Evolutionary conservation across 37 sponge, comb jelly and placozoan species (phyloP).

Genomic region (Eunapius fragilis): DNA sequence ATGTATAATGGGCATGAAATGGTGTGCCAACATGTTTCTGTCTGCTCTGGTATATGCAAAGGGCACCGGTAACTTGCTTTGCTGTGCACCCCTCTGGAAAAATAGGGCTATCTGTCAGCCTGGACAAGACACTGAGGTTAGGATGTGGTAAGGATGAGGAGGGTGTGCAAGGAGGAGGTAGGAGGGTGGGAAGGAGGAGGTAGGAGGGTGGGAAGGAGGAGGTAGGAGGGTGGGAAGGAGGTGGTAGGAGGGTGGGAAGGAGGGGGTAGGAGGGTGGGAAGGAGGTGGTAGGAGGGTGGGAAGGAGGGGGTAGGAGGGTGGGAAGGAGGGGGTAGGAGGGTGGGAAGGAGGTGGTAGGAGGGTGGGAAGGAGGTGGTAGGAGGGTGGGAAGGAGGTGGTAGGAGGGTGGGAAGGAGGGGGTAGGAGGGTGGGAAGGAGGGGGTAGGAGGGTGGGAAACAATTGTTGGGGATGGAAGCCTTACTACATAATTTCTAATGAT

Average conservation of each 20-base stretch:
- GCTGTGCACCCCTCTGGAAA: constrained; percentile 72
- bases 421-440: background rate
- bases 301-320: background rate
- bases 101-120: constrained; percentile 68
- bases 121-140: constrained; percentile 72
- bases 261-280: background rate
- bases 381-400: too few species aligned
- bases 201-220: background rate
- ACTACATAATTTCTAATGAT: too few species aligned
- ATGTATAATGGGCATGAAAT: too few species aligned
- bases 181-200: background rate
- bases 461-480: background rate
- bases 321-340: background rate
- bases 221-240: background rate
- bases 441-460: background rate
- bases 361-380: too few species aligned
- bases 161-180: background rate
- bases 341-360: too few species aligned
- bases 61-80: constrained; percentile 44
- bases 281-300: background rate
- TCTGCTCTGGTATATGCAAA: too few species aligned
- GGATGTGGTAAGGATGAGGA: background rate
- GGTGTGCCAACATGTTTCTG: too few species aligned
- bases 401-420: background rate
- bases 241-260: background rate